phyloP scores from a whole-genome alignment of 2,888 invertebrate genomes.

The Euphydryas editha region DNA sequence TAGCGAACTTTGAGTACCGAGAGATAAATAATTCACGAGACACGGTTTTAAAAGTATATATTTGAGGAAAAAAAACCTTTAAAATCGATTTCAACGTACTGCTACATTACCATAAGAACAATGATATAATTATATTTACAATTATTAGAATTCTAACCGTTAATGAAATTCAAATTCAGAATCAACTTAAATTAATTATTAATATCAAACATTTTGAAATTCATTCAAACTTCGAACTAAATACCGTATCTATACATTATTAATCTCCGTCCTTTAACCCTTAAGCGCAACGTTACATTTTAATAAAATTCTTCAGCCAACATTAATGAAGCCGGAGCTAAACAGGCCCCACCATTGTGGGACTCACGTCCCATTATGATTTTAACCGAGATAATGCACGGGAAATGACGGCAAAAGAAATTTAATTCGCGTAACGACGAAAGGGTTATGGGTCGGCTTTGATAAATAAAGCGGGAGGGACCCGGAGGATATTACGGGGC shows the following conservation, averaged over 20 bases:
- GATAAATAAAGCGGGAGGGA: constrained; percentile 77
- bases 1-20: constrained; percentile 35
- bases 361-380: constrained; percentile 75
- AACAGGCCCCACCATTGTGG: constrained; percentile 74
- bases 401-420: constrained; percentile 84
- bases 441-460: constrained; percentile 81
- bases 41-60: constrained; percentile 20
- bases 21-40: constrained; percentile 40
- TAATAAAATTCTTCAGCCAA: constrained; percentile 81
- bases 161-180: not conserved
- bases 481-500: constrained; percentile 74
- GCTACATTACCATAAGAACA: not conserved
- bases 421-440: constrained; percentile 83
- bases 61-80: constrained; percentile 10
- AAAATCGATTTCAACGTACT: not conserved
- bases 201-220: not conserved
- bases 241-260: constrained; percentile 28
- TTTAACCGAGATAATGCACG: constrained; percentile 82
- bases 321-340: constrained; percentile 76
- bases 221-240: not conserved
- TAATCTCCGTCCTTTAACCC: constrained; percentile 55
- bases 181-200: not conserved
- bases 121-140: not conserved
- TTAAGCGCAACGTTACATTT: constrained; percentile 75
- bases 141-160: not conserved